Conservation (phyloP, 2,888 invertebrate genomes). For the Nymphalis urticae region DNA sequence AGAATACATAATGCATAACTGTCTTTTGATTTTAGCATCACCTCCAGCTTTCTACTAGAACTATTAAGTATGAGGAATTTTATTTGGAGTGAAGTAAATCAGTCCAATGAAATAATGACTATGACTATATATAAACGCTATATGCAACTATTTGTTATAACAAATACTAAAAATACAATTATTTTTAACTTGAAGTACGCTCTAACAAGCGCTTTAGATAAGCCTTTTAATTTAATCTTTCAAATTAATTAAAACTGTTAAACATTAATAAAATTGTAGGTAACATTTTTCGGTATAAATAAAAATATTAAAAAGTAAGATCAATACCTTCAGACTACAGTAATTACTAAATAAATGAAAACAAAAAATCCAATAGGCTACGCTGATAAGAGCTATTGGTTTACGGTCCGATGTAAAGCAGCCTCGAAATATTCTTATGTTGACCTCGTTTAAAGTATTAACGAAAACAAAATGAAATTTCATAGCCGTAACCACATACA, state of each 20-base stretch:
- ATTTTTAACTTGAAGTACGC: no score
- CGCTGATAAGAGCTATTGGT: conserved; percentile 13
- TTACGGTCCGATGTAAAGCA: conserved; percentile 10
- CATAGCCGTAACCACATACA: conserved; percentile 1
- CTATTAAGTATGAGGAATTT: neutral
- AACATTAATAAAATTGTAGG: no score
- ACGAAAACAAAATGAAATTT: conserved; percentile 17
- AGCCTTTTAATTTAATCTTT: no score
- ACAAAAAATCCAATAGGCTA: conserved; percentile 12
- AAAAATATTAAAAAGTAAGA: no score
- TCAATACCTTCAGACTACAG: neutral
- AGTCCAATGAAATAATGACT: no score
- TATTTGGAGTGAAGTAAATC: neutral
- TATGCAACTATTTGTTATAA: no score
- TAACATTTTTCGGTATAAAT: no score
- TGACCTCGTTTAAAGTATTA: conserved; percentile 11
- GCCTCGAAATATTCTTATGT: conserved; percentile 1
- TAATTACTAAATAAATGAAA: conserved; percentile 22
- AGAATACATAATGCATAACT: conserved; percentile 29
- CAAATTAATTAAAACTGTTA: no score
- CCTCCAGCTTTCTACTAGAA: neutral
- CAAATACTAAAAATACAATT: no score
- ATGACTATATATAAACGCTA: no score
- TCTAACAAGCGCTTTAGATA: no score
- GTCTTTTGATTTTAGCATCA: conserved; percentile 20